These are phyloP conservation scores for Protomyctophum bolini DNA, from an alignment of 2,113 vertebrate species.

Conservation along the genomic window DNA sequence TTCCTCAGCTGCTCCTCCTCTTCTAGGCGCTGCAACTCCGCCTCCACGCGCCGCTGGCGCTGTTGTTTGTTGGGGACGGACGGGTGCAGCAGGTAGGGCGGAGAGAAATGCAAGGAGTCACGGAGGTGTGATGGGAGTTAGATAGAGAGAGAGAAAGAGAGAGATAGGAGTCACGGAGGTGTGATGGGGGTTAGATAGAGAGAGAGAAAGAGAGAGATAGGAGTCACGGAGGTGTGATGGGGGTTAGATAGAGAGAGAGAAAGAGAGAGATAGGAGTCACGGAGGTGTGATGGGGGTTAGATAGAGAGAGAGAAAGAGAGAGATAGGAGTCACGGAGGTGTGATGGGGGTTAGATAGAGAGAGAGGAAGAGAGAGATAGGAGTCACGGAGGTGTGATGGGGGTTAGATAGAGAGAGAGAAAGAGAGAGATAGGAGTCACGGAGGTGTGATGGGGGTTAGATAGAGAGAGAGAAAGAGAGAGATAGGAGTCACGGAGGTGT, in stretches of 20 bases:
- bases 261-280: conserved; percentile 20
- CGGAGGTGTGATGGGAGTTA: conserved; percentile 10
- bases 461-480: neutral
- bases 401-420: neutral
- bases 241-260: neutral
- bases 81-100: no score
- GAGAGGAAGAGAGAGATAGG: neutral
- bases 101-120: conserved; percentile 17
- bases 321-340: conserved; percentile 31
- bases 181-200: neutral
- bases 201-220: neutral
- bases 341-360: neutral
- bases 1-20: conserved; percentile 92
- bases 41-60: conserved; percentile 88
- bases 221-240: conserved; percentile 30
- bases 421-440: conserved; percentile 26
- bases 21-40: conserved; percentile 88
- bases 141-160: neutral
- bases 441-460: neutral
- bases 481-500: conserved; percentile 30
- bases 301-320: neutral
- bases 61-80: conserved; percentile 48
- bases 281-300: conserved; percentile 6
- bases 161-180: conserved; percentile 4
- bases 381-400: conserved; percentile 30